Evolutionary conservation across 2,113 vertebrate species (phyloP), one percentile per base, ranked within the genome.

Genomic region (Prolemur simus): DNA sequence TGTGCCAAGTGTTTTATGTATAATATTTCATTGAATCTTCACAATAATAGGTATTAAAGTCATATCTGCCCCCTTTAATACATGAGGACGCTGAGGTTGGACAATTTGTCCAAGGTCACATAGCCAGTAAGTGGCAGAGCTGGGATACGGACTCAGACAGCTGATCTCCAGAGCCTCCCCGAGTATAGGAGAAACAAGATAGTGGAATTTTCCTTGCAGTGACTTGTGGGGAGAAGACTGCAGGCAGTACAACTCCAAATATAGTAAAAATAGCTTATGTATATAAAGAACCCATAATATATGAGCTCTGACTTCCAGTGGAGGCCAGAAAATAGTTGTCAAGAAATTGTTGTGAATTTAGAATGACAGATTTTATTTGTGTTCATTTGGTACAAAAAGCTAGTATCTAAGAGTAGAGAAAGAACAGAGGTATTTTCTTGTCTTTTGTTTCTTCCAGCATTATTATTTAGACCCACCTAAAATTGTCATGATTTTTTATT

Each of bases 331-430:
- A 78, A 93, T 29, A 76, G 2, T 52, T 87, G 76, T 20, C 58
- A 91, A 96, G 32, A 42, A 87, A 96, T 25, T 76, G 58, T 6
- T 91, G n/a, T 37, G 42, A 88, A 83, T 37, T 58, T 58, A 74
- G 82, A 95, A 60, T 25, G 84, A 84, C 56, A 64, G 49, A 23
- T 96, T 92, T 88, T 94, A 87, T 93, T 82, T 94, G 85, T 89
- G 58, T 81, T 84, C 14, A 77, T 78, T 95, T 80, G 34, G 34
- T 66, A 68, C 12, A 39, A 32, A 87, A 83, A 87, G 47, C 4
- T n/a, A 82, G 47, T 80, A 49, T 45, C 42, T 8, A 47, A 5
- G n/a, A 94, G 86, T 25, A 77, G 47, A 82, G 54, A 58, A 88
- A 92, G 20, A 54, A 52, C 15, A 86, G 74, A 64, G 34, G 20